These are phyloP conservation scores for Schizaphis graminum DNA, from an alignment of 2,888 invertebrate species.

Conservation along the genomic window DNA sequence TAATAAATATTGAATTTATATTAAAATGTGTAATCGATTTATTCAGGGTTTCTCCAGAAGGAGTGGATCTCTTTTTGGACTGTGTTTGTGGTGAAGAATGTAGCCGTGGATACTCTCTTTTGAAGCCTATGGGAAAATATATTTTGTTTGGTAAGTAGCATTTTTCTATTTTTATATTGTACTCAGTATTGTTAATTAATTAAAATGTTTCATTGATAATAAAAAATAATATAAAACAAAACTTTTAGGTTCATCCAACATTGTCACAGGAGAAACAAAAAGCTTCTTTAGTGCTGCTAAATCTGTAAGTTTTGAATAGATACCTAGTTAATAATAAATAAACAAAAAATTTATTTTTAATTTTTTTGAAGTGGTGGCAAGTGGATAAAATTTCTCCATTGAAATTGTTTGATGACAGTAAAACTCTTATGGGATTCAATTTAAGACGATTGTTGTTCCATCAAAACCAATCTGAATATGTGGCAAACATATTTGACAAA, in stretches of 20 bases:
- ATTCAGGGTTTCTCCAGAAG: constrained; percentile 79
- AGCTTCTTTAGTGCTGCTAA: constrained; percentile 92
- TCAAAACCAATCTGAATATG: constrained; percentile 80
- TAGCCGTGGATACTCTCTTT: constrained; percentile 84
- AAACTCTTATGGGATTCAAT: constrained; percentile 85
- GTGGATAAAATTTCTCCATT: constrained; percentile 91
- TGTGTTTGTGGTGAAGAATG: constrained; percentile 91
- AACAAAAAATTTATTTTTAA: not conserved
- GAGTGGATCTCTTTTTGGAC: constrained; percentile 89
- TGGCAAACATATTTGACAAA: constrained; percentile 79
- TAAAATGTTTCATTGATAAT: constrained; percentile 69
- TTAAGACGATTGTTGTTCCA: constrained; percentile 86
- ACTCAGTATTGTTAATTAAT: not conserved
- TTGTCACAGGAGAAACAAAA: constrained; percentile 91
- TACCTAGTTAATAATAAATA: not conserved
- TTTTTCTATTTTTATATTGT: constrained; percentile 15
- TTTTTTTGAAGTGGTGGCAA: constrained; percentile 85
- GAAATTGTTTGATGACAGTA: constrained; percentile 91
- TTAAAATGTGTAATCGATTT: constrained; percentile 64
- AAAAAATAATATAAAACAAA: not conserved
- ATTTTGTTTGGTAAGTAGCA: constrained; percentile 80
- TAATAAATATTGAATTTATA: not conserved
- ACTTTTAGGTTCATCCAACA: constrained; percentile 83
- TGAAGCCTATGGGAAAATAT: constrained; percentile 91
- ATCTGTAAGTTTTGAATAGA: constrained; percentile 77